Evolutionary conservation across 2,888 invertebrate genomes (phyloP).

Genomic region (Ashinkailepas kermadecensis): DNA sequence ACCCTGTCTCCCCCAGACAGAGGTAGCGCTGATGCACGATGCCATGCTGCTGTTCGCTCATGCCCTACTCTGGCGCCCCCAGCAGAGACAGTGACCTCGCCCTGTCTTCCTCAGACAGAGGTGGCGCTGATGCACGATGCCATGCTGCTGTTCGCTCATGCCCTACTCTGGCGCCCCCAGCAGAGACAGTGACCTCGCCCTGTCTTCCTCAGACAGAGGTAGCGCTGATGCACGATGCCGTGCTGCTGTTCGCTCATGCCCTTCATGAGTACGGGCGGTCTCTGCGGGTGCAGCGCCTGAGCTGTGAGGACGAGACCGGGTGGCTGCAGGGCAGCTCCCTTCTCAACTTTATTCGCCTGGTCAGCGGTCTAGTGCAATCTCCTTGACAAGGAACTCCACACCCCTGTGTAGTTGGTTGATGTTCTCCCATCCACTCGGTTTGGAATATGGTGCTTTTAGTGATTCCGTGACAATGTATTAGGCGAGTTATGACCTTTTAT

Average conservation of each 20-base stretch:
- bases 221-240: slow-evolving; percentile 93
- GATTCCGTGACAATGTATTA: too few relatives aligned
- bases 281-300: slow-evolving; percentile 56
- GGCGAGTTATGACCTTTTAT: too few relatives aligned
- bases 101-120: slow-evolving; percentile 68
- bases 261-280: slow-evolving; percentile 72
- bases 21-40: slow-evolving; percentile 93
- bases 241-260: slow-evolving; percentile 85
- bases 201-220: slow-evolving; percentile 67
- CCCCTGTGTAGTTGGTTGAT: background rate
- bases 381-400: too few relatives aligned
- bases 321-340: slow-evolving; percentile 92
- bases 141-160: slow-evolving; percentile 86
- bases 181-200: too few relatives aligned
- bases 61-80: too few relatives aligned
- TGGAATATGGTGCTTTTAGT: too few relatives aligned
- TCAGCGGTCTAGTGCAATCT: slow-evolving; percentile 45
- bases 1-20: slow-evolving; percentile 55
- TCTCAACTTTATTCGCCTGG: slow-evolving; percentile 95
- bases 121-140: slow-evolving; percentile 95
- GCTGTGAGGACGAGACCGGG: slow-evolving; percentile 77
- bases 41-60: slow-evolving; percentile 89
- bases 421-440: too few relatives aligned
- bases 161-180: slow-evolving; percentile 46
- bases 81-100: too few relatives aligned